Evolutionary conservation across 2,113 vertebrate genomes (phyloP).

Genomic region (Noturus placidus): DNA sequence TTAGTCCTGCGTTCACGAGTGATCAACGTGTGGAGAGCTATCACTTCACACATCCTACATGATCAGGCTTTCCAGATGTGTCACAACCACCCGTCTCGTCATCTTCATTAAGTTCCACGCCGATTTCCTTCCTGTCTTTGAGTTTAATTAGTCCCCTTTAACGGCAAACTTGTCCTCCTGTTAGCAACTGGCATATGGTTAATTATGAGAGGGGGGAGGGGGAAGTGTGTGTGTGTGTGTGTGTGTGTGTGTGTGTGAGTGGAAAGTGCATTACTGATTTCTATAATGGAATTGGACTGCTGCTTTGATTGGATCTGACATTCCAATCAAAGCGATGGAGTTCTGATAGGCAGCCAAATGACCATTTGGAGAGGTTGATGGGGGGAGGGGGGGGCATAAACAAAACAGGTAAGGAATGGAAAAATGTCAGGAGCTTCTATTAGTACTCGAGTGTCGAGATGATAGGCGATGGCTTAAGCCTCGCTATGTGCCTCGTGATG

Average conservation of each 20-base stretch:
- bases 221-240: not conserved
- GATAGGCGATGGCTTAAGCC: not conserved
- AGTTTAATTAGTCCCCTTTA: conserved; percentile 45
- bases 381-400: not conserved
- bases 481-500: not conserved
- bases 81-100: conserved; percentile 27
- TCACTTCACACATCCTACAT: not conserved
- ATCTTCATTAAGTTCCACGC: conserved; percentile 42
- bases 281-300: conserved; percentile 30
- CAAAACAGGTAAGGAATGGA: conserved; percentile 3
- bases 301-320: conserved; percentile 31
- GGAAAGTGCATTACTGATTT: conserved; percentile 21
- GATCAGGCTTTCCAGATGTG: conserved; percentile 22
- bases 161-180: conserved; percentile 32
- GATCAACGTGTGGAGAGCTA: conserved; percentile 7
- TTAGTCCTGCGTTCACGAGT: not conserved
- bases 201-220: conserved; percentile 15
- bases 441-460: not conserved
- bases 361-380: not conserved
- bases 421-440: conserved; percentile 8
- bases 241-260: not conserved
- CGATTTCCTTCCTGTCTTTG: conserved; percentile 40
- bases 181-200: conserved; percentile 38
- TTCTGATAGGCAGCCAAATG: conserved; percentile 36
- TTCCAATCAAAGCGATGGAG: conserved; percentile 25